Conservation (phyloP, 2,113 vertebrate genomes). For the Pseudorasbora parva region DNA sequence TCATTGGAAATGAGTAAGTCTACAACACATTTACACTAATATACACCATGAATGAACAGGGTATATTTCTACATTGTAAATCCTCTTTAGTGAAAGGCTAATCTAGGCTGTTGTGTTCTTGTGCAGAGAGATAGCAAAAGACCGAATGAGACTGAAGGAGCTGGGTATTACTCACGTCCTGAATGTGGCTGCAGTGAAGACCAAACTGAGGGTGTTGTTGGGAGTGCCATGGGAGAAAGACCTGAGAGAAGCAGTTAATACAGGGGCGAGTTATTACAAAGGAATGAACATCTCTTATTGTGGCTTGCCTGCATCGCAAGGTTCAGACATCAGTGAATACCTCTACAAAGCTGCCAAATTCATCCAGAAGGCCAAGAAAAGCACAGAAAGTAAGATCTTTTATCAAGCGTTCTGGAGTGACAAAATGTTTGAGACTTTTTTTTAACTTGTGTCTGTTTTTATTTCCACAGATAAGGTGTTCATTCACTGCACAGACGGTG, state of each 20-base stretch:
- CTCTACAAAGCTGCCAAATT: neutral
- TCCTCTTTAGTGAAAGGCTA: neutral
- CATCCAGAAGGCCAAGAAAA: neutral
- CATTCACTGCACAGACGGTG: neutral
- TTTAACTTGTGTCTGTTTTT: neutral
- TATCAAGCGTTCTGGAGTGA: neutral
- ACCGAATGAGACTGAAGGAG: neutral
- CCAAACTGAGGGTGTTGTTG: neutral
- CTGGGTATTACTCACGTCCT: neutral
- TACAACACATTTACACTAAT: neutral
- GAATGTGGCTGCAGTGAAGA: neutral
- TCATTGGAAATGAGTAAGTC: constrained; percentile 6
- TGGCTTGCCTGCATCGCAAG: neutral
- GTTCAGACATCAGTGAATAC: neutral
- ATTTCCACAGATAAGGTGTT: neutral
- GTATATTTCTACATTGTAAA: neutral
- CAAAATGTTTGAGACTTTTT: neutral
- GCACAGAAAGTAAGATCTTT: neutral
- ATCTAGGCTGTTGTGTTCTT: neutral
- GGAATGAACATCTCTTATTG: neutral
- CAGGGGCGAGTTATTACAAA: neutral
- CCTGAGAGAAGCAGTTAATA: neutral
- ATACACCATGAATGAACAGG: neutral
- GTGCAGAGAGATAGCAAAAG: neutral
- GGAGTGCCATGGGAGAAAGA: neutral